phyloP scores from a whole-genome alignment of 2,797 vertebrate species.

The Galago senegalensis region DNA sequence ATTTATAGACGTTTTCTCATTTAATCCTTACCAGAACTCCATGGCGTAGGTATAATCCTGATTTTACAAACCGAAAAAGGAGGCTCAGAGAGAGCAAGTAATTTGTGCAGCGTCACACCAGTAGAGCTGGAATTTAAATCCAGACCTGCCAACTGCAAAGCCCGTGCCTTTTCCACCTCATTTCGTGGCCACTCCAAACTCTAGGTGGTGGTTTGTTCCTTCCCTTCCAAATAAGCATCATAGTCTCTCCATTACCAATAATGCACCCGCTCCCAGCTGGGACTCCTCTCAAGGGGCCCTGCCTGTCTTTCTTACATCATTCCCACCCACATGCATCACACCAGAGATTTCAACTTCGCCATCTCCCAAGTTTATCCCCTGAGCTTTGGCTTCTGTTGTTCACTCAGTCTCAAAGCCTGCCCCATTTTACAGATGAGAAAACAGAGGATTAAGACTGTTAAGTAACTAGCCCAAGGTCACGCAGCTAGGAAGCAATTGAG shows the following conservation, averaged over 20 bases:
- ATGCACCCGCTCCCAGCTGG: background rate
- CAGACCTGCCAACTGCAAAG: background rate
- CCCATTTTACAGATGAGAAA: constrained; percentile 71
- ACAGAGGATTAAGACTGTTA: constrained; percentile 65
- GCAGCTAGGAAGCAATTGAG: constrained; percentile 51
- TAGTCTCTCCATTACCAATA: background rate
- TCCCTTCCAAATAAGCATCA: background rate
- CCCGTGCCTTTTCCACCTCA: background rate
- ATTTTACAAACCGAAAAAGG: background rate
- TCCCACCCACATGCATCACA: background rate
- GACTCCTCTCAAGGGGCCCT: background rate
- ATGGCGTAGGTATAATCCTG: background rate
- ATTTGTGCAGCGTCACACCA: background rate
- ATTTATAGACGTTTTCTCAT: background rate
- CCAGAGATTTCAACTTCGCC: background rate
- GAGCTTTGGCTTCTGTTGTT: background rate
- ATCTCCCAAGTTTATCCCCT: background rate
- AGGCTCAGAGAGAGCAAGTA: background rate
- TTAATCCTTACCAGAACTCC: background rate
- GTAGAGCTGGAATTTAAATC: background rate
- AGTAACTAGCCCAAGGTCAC: constrained; percentile 81
- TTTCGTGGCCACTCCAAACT: background rate
- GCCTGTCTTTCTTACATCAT: background rate
- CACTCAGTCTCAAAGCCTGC: background rate
- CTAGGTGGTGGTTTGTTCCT: background rate